These are phyloP conservation scores for Dissostichus mawsoni DNA, from an alignment of 2,113 vertebrate species.

Conservation along the genomic window DNA sequence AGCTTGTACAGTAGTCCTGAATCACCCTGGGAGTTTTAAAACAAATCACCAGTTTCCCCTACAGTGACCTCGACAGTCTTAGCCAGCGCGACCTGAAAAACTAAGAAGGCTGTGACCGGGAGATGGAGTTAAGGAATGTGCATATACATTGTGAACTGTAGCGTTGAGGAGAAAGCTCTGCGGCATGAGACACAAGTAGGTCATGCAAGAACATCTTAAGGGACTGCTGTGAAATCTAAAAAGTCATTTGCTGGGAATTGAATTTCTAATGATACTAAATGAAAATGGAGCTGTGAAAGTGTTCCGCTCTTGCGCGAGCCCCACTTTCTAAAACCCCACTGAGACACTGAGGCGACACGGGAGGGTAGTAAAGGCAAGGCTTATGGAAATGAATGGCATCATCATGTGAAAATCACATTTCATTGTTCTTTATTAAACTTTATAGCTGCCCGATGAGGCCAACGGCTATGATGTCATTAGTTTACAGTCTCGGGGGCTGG, in stretches of 20 bases:
- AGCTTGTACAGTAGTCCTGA: constrained; percentile 11
- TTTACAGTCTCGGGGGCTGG: constrained; percentile 47
- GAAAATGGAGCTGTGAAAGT: constrained; percentile 77
- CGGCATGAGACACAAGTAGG: constrained; percentile 70
- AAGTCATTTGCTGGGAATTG: constrained; percentile 82
- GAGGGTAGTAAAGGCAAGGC: constrained; percentile 62
- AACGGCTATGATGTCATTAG: constrained; percentile 58
- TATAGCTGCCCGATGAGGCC: constrained; percentile 67
- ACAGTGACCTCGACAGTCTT: constrained; percentile 38
- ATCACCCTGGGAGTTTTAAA: constrained; percentile 31
- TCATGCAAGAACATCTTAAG: constrained; percentile 73
- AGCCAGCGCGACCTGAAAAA: constrained; percentile 2
- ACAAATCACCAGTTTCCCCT: constrained; percentile 41
- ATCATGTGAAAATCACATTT: constrained; percentile 73
- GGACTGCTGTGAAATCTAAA: constrained; percentile 76
- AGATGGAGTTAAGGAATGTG: constrained; percentile 28
- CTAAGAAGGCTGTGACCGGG: constrained; percentile 3
- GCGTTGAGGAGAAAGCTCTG: constrained; percentile 5
- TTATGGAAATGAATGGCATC: constrained; percentile 75
- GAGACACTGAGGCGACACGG: constrained; percentile 59
- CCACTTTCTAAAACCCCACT: constrained; percentile 57
- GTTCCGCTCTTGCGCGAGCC: constrained; percentile 51
- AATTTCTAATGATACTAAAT: constrained; percentile 82
- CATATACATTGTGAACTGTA: constrained; percentile 17
- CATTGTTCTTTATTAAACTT: constrained; percentile 77